Base-by-base conservation (phyloP, 2,888 invertebrate genomes). In the Pasiphila rectangulata region DNA sequence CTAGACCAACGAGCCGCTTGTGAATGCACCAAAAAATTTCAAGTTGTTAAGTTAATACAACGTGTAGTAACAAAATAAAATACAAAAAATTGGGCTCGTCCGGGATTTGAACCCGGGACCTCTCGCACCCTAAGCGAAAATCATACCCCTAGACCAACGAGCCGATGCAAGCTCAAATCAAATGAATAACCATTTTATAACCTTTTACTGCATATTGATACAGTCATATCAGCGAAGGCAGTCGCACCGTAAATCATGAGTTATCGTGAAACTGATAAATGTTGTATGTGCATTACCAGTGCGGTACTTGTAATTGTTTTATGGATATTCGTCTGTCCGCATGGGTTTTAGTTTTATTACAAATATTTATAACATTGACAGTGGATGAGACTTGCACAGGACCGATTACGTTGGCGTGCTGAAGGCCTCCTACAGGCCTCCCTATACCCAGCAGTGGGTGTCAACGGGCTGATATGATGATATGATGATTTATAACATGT, bases 1-100 rank as follows among this genome's bases (percentile, higher is more conserved):
- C 91, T 91, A 91, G 91, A 91, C 91, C 91, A 91, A 90, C 90
- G 91, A 91, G 91, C 91, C 91, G 60, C n/a, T 13, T 27, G 12
- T 27, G 12, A 12, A 12, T 6, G 7, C 3, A 7, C 6, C 3
- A 7, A 27, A 4, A n/a, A n/a, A n/a, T n/a, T n/a, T n/a, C n/a
- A n/a, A n/a, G n/a, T n/a, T n/a, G n/a, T n/a, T n/a, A n/a, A n/a
- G 2, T 12, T 10, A 2, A 4, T 4, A 12, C 24, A 25, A 16
- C 7, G 5, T 12, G 13, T 2, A 13, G 5, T 6, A 29, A 29
- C 1, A 7, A 3, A 3, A 12, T 27, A 13, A 27, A 17, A 7
- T 4, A 1, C 0, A 19, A 13, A 50, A 44, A 15, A 12, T 62
- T 67, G 88, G 87, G 87, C 87, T 88, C 87, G 87, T 85, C 87